Conservation (phyloP, 1,140 invertebrate species). For the Psix sp. region DNA sequence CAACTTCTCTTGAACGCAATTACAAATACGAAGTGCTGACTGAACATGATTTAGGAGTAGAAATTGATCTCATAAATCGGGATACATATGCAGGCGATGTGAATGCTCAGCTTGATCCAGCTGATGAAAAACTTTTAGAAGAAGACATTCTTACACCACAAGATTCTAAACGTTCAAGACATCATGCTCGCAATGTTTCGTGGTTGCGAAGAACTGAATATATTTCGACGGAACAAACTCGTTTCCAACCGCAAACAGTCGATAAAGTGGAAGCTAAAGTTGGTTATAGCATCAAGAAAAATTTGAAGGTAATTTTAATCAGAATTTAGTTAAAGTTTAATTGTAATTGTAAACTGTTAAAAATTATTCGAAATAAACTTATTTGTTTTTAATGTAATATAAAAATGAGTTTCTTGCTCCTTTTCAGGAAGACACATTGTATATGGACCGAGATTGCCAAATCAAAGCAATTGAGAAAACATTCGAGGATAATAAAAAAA, state of each 20-base stretch:
- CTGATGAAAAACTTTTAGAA: slow-evolving; percentile 94
- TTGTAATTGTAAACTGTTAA: too few species aligned
- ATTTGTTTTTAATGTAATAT: background rate
- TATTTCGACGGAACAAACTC: slow-evolving; percentile 98
- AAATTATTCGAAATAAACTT: too few species aligned
- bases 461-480: slow-evolving; percentile 98
- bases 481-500: slow-evolving; percentile 92
- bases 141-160: slow-evolving; percentile 93
- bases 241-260: slow-evolving; percentile 96
- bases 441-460: slow-evolving; percentile 98
- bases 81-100: slow-evolving; percentile 92
- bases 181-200: slow-evolving; percentile 95
- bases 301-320: slow-evolving; percentile 88
- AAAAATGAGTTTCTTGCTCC: slow-evolving; percentile 2
- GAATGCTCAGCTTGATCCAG: slow-evolving; percentile 86
- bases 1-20: slow-evolving; percentile 93
- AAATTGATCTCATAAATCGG: slow-evolving; percentile 96
- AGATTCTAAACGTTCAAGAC: slow-evolving; percentile 91
- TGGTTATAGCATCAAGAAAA: slow-evolving; percentile 98
- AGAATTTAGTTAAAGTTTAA: too few species aligned
- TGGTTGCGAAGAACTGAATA: slow-evolving; percentile 99
- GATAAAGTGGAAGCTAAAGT: slow-evolving; percentile 99
- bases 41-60: slow-evolving; percentile 97
- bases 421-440: slow-evolving; percentile 90
- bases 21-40: slow-evolving; percentile 98